Conservation (phyloP, 2,113 vertebrate genomes). For the Alectura lathami region DNA sequence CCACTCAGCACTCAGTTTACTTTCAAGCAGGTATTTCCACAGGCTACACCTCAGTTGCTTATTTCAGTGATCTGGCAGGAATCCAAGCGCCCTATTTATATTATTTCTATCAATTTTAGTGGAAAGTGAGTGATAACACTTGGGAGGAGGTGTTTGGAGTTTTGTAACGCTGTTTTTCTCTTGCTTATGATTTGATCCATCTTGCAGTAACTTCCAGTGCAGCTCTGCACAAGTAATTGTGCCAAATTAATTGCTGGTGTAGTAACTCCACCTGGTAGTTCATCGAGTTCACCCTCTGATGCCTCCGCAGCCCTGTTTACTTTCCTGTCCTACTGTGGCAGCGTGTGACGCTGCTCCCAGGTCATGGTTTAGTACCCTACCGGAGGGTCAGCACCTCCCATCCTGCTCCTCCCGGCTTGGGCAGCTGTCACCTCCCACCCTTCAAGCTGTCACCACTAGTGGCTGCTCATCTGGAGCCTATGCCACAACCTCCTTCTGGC, state of each 20-base stretch:
- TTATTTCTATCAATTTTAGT: neutral
- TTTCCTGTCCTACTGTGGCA: neutral
- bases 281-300: neutral
- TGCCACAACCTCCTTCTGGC: fast-evolving
- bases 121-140: neutral
- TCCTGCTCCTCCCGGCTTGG: fast-evolving
- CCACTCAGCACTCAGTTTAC: neutral
- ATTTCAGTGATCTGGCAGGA: neutral
- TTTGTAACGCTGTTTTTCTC: neutral
- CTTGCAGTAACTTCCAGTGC: neutral
- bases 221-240: neutral
- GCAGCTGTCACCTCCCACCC: neutral
- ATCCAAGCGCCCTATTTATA: neutral
- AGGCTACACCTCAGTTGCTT: neutral
- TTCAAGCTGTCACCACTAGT: neutral
- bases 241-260: neutral
- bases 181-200: neutral
- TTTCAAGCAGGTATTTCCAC: neutral
- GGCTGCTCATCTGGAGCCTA: neutral
- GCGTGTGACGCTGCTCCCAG: neutral
- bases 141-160: neutral
- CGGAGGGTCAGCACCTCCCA: neutral
- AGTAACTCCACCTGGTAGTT: neutral
- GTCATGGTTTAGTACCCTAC: neutral
- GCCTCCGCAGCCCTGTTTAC: neutral